phyloP scores from a whole-genome alignment of 1,140 invertebrate species.

The Aphelinus certus region DNA sequence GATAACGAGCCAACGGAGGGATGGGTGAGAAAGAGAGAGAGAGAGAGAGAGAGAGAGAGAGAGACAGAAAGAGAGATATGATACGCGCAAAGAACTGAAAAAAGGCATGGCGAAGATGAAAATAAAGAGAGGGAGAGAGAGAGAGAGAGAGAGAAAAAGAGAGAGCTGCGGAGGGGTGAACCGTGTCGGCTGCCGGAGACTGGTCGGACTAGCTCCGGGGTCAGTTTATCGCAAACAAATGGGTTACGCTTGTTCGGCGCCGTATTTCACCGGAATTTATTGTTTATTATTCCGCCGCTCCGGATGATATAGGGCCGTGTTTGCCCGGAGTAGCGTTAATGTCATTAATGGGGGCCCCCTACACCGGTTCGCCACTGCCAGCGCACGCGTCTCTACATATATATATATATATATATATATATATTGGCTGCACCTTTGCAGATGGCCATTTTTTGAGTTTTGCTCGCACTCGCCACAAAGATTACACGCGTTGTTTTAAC shows the following conservation, averaged over 20 bases:
- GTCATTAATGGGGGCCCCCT: slow-evolving; percentile 62
- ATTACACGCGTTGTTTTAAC: no score
- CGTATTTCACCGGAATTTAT: slow-evolving; percentile 65
- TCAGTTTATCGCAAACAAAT: slow-evolving; percentile 67
- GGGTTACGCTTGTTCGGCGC: slow-evolving; percentile 64
- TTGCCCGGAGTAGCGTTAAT: slow-evolving; percentile 64
- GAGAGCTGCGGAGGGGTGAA: slow-evolving; percentile 39
- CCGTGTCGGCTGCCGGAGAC: slow-evolving; percentile 54
- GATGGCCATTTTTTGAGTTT: no score
- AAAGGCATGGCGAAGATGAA: no score
- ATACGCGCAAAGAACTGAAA: no score
- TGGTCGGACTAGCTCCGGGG: slow-evolving; percentile 62
- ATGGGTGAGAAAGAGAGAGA: no score
- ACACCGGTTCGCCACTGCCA: slow-evolving; percentile 54
- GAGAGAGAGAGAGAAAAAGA: slow-evolving; percentile 13
- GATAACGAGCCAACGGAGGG: no score
- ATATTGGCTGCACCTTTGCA: no score
- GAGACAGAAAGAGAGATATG: no score
- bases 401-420: no score
- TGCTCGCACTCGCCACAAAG: no score
- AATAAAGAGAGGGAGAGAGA: not conserved
- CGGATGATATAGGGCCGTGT: slow-evolving; percentile 63
- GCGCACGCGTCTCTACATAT: not conserved
- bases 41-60: no score
- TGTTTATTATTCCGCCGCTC: slow-evolving; percentile 62